These are phyloP conservation scores for Lepeophtheirus salmonis DNA, from an alignment of 1,140 invertebrate species.

Conservation along the genomic window DNA sequence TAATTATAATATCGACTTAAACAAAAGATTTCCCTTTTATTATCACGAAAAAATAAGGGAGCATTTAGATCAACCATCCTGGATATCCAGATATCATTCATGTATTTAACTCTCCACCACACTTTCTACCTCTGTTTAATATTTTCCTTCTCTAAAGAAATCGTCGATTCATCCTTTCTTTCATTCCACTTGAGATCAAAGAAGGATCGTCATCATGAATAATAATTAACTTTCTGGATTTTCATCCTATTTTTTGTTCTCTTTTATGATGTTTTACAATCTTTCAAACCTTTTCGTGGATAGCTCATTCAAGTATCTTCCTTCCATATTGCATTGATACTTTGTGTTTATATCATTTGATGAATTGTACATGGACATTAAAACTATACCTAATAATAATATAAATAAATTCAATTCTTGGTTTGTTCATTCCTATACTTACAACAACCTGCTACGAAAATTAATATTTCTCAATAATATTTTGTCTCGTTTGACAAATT, in stretches of 20 bases:
- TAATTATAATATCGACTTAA: too few species aligned
- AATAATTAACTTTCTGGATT: too few species aligned
- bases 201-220: too few species aligned
- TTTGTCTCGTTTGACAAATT: neutral
- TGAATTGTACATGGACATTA: neutral
- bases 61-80: too few species aligned
- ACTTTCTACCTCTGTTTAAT: too few species aligned
- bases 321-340: neutral
- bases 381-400: neutral
- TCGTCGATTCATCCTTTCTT: neutral
- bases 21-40: too few species aligned
- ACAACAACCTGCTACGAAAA: too few species aligned
- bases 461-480: neutral
- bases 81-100: too few species aligned
- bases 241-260: neutral
- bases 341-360: neutral
- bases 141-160: too few species aligned
- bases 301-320: neutral
- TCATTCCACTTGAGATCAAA: too few species aligned
- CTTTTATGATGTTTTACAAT: neutral
- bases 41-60: too few species aligned
- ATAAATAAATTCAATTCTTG: neutral
- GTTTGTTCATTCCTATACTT: neutral
- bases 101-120: too few species aligned
- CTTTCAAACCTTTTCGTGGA: neutral